phyloP scores from a whole-genome alignment of 2,113 vertebrate genomes.

The Talpa occidentalis region DNA sequence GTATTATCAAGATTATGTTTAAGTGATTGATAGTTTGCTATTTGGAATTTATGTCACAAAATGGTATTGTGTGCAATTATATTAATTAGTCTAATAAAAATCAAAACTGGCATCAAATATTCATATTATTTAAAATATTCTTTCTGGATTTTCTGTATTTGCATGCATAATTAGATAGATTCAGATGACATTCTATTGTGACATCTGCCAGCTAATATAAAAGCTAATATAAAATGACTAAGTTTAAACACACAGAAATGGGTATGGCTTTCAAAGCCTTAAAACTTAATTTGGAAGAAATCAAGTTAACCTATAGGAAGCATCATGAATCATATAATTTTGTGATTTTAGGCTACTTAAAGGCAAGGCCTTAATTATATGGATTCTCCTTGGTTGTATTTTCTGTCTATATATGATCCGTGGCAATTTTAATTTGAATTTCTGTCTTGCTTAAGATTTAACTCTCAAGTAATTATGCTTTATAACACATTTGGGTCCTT shows the following conservation, averaged over 20 bases:
- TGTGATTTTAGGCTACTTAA: conserved; percentile 56
- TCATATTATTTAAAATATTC: conserved; percentile 69
- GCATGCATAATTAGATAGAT: conserved; percentile 66
- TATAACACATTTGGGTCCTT: conserved; percentile 79
- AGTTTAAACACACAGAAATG: conserved; percentile 76
- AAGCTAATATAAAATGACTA: conserved; percentile 77
- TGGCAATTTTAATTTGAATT: conserved; percentile 79
- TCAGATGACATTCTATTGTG: conserved; percentile 68
- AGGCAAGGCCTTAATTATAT: conserved; percentile 56
- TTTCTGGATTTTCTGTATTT: conserved; percentile 61
- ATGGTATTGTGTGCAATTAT: conserved; percentile 49
- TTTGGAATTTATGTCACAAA: conserved; percentile 63
- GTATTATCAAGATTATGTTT: not conserved
- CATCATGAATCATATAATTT: conserved; percentile 56
- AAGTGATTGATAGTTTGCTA: conserved; percentile 55
- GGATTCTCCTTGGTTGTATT: conserved; percentile 64
- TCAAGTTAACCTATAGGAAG: not conserved
- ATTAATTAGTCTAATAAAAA: conserved; percentile 71
- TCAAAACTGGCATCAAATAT: conserved; percentile 21
- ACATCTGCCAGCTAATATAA: conserved; percentile 75
- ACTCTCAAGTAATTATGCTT: conserved; percentile 82
- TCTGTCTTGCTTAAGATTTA: conserved; percentile 79
- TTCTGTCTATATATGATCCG: conserved; percentile 74
- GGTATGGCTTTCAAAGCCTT: conserved; percentile 38
- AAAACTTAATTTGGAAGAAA: conserved; percentile 55